Evolutionary conservation across 2,113 vertebrate species (phyloP).

Genomic region (Pavo muticus): DNA sequence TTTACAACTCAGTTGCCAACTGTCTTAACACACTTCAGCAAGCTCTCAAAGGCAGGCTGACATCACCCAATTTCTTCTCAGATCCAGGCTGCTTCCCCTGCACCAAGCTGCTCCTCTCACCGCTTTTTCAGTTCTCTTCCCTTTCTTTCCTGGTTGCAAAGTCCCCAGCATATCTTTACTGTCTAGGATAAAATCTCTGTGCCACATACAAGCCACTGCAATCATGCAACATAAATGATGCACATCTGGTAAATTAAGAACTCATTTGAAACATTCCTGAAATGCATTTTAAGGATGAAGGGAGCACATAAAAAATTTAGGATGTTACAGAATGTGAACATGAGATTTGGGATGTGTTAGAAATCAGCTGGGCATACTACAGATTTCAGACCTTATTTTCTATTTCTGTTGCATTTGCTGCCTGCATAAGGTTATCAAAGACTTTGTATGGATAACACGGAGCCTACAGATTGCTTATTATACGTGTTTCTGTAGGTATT

Average conservation of each 20-base stretch:
- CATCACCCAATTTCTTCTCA: neutral
- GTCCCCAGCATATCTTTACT: neutral
- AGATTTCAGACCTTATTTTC: neutral
- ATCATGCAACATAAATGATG: neutral
- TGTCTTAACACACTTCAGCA: constrained; percentile 19
- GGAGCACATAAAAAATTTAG: neutral
- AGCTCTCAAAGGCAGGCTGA: constrained; percentile 18
- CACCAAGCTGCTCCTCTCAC: neutral
- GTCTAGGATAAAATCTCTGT: neutral
- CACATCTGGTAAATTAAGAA: neutral
- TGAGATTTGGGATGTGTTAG: neutral
- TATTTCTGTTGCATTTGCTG: neutral
- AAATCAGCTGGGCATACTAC: neutral
- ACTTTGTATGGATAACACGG: neutral
- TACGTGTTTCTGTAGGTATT: neutral
- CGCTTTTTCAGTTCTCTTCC: neutral
- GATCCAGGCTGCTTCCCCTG: neutral
- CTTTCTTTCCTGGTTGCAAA: neutral
- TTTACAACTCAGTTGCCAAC: constrained; percentile 15
- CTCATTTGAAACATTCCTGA: neutral
- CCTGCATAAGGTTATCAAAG: neutral
- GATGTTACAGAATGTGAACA: neutral
- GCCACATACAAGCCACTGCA: neutral
- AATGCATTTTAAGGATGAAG: neutral
- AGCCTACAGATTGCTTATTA: neutral